Conservation (phyloP, 2,888 invertebrate genomes). For the Epiblema foenella region DNA sequence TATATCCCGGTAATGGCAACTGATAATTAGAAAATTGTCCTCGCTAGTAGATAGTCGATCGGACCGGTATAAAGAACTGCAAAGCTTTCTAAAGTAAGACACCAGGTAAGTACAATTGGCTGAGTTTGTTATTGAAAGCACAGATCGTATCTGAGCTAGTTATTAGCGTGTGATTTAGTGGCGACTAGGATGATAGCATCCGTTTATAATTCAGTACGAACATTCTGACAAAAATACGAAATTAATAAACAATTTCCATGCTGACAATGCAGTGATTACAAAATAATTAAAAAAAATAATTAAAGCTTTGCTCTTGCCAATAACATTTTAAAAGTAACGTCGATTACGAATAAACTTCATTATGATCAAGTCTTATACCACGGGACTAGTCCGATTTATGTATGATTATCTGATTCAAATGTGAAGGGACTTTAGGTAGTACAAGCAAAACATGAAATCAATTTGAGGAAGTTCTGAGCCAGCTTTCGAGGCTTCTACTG, state of each 20-base stretch:
- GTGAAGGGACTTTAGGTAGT: no score
- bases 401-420: no score
- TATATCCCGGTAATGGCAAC: slow-evolving; percentile 62
- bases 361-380: no score
- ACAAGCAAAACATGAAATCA: no score
- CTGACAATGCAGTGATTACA: neutral
- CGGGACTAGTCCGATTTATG: no score
- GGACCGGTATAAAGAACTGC: slow-evolving; percentile 72
- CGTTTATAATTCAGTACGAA: slow-evolving; percentile 9
- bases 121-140: slow-evolving; percentile 80
- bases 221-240: neutral
- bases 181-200: slow-evolving; percentile 45
- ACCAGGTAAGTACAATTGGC: slow-evolving; percentile 70
- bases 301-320: no score
- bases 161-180: slow-evolving; percentile 81
- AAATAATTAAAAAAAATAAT: no score
- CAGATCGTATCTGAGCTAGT: slow-evolving; percentile 78
- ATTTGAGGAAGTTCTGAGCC: no score
- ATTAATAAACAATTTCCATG: neutral
- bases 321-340: no score
- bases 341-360: no score
- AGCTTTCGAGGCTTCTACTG: no score
- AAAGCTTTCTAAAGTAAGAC: slow-evolving; percentile 48
- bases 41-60: slow-evolving; percentile 50
- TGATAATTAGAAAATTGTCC: slow-evolving; percentile 69